Evolutionary conservation across 1,140 invertebrate genomes (phyloP).

Genomic region (Pseudomyrmex gracilis): DNA sequence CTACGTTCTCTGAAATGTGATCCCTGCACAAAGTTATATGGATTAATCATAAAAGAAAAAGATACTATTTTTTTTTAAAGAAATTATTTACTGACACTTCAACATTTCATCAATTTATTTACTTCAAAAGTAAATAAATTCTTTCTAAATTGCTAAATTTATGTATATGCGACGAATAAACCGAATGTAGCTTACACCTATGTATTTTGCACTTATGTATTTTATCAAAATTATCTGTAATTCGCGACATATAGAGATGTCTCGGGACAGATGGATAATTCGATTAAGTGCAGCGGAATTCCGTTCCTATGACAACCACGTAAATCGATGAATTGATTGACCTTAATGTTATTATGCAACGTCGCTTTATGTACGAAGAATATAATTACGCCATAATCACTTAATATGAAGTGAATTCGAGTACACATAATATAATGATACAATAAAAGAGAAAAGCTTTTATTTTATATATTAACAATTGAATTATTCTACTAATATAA

Average conservation of each 20-base stretch:
- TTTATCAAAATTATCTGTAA: constrained; percentile 59
- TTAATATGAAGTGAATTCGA: background rate
- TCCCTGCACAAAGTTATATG: no score
- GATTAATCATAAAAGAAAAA: no score
- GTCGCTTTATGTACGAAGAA: constrained; percentile 45
- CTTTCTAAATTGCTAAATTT: constrained; percentile 24
- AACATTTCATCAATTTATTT: no score
- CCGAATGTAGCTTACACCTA: no score
- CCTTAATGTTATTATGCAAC: constrained; percentile 53
- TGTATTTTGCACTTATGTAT: background rate
- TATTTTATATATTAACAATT: background rate
- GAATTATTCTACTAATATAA: background rate
- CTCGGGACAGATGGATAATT: constrained; percentile 48
- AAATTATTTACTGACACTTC: no score
- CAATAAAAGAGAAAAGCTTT: background rate
- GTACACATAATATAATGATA: background rate
- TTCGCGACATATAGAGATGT: constrained; percentile 40
- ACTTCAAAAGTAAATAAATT: no score
- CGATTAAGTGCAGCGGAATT: constrained; percentile 48
- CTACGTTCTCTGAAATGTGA: no score
- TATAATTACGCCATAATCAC: constrained; percentile 42
- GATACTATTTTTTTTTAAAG: no score
- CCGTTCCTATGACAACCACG: constrained; percentile 52
- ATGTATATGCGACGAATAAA: background rate
- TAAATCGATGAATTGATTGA: constrained; percentile 59